These are phyloP conservation scores for Oceanites oceanicus DNA, from an alignment of 2,113 vertebrate genomes.

Conservation along the genomic window DNA sequence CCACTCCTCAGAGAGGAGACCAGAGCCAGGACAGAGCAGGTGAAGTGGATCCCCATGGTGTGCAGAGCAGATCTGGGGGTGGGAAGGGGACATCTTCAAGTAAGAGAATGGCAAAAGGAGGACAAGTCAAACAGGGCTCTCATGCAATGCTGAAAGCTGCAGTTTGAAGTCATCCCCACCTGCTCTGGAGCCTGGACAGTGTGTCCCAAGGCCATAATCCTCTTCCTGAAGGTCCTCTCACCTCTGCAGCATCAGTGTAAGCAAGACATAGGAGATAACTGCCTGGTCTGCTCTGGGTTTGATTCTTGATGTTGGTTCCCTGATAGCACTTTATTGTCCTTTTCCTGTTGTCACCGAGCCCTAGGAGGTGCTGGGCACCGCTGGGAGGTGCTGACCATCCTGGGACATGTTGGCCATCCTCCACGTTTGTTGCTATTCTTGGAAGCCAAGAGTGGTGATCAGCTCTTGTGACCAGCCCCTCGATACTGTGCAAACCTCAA, in stretches of 20 bases:
- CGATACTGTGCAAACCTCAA: not conserved
- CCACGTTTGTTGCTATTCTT: not conserved
- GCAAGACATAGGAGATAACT: not conserved
- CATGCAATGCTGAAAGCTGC: not conserved
- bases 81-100: not conserved
- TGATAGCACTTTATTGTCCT: not conserved
- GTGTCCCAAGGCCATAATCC: too few species aligned
- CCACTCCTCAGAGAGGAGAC: not conserved
- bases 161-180: not conserved
- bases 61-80: not conserved
- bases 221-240: not conserved
- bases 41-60: rapidly evolving
- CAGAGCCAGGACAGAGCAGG: not conserved
- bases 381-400: not conserved
- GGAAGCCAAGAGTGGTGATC: not conserved
- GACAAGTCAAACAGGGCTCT: not conserved
- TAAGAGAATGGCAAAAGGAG: not conserved
- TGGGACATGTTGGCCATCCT: not conserved
- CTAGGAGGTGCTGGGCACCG: not conserved
- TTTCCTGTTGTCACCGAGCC: not conserved
- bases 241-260: not conserved
- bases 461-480: not conserved
- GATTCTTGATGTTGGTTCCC: not conserved
- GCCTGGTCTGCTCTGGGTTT: not conserved
- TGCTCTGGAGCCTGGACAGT: not conserved